Evolutionary conservation across 1,140 invertebrate species (phyloP).

Genomic region (Listronotus oregonensis): DNA sequence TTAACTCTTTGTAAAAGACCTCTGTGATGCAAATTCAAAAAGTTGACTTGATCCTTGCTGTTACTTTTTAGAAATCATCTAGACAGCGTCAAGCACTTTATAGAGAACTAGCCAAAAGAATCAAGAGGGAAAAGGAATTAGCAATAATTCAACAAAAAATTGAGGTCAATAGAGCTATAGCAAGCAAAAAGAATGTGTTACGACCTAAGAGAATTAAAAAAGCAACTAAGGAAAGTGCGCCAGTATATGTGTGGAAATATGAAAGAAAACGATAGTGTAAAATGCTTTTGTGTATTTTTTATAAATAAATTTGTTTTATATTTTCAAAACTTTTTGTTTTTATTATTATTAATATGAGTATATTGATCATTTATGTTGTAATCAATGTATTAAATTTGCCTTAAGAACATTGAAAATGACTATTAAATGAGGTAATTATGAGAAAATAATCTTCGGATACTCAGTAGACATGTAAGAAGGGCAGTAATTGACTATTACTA

Average conservation of each 20-base stretch:
- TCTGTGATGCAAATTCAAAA: no score
- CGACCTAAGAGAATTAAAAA: conserved; percentile 69
- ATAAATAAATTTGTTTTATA: neutral
- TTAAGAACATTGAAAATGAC: no score
- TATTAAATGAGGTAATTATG: no score
- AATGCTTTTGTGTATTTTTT: conserved; percentile 1
- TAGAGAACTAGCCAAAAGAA: conserved; percentile 78
- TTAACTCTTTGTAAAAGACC: no score
- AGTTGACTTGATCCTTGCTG: no score
- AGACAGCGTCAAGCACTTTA: conserved; percentile 71
- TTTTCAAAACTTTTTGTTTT: no score
- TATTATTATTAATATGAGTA: no score
- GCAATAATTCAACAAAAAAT: conserved; percentile 83
- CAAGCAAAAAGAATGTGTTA: conserved; percentile 66
- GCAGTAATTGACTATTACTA: no score
- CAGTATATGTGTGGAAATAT: conserved; percentile 85
- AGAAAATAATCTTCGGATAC: no score
- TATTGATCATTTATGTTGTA: no score
- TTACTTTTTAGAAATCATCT: conserved; percentile 52
- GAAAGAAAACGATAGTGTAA: conserved; percentile 76
- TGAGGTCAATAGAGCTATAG: conserved; percentile 74
- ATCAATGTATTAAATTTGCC: no score
- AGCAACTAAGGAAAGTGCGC: conserved; percentile 72
- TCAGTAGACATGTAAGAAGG: no score
- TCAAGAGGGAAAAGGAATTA: conserved; percentile 82